Percentiles rank a stretch among this genome's conserved stretches.
Conservation (phyloP, 2,888 invertebrate genomes). For the Cephonodes hylas region DNA sequence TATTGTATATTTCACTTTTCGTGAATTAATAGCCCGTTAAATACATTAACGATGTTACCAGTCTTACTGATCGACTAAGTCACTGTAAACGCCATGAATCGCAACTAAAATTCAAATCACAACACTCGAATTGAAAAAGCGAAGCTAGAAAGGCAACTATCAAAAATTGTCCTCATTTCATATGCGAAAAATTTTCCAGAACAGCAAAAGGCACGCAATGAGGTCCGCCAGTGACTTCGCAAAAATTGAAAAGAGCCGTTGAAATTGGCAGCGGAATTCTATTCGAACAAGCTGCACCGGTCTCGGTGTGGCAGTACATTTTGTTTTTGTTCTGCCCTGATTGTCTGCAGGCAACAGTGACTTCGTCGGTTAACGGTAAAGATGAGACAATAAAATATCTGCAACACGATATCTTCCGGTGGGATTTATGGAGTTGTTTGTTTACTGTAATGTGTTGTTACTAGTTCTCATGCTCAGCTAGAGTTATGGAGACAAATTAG, state of each 20-base stretch:
- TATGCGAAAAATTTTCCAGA: neutral
- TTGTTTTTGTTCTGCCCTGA: slow-evolving; percentile 68
- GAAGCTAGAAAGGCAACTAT: neutral
- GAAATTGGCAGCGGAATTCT: slow-evolving; percentile 22
- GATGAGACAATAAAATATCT: slow-evolving; percentile 52
- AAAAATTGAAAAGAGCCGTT: slow-evolving; percentile 14
- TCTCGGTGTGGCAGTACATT: slow-evolving; percentile 35
- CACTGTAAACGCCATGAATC: neutral
- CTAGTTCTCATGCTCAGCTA: neutral
- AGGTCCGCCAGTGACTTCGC: slow-evolving; percentile 6
- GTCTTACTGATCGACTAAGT: neutral
- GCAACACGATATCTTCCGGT: slow-evolving; percentile 40
- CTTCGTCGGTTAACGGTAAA: slow-evolving; percentile 52
- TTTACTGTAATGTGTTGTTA: neutral
- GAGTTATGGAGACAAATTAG: neutral
- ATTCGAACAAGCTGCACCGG: slow-evolving; percentile 27
- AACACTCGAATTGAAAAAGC: neutral
- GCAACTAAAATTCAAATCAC: neutral
- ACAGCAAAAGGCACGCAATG: slow-evolving; percentile 2
- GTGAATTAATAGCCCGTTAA: neutral
- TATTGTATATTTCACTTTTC: neutral
- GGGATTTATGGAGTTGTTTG: slow-evolving; percentile 20
- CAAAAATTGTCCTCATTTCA: slow-evolving; percentile 7
- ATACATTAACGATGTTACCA: neutral
- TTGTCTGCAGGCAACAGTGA: slow-evolving; percentile 46